Percentiles rank a stretch among this genome's conserved stretches.
phyloP scores from a whole-genome alignment of 2,888 invertebrate genomes.

The Brachylomia viminalis region DNA sequence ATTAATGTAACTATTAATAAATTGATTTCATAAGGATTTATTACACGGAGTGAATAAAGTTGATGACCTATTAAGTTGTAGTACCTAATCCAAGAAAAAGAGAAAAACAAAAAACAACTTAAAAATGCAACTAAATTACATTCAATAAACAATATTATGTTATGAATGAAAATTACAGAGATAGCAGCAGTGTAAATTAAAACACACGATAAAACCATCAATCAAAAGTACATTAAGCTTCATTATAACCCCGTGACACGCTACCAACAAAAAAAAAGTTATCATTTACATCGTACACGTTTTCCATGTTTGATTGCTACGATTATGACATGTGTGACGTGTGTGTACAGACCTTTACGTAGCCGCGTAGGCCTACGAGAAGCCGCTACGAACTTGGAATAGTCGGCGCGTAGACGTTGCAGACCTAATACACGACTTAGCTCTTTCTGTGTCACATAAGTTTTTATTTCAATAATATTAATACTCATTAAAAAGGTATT shows the following conservation, averaged over 20 bases:
- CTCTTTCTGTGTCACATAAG: constrained; percentile 31
- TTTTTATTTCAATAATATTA: not conserved
- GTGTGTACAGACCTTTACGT: constrained; percentile 66
- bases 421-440: constrained; percentile 54
- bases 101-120: not conserved
- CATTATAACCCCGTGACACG: constrained; percentile 18
- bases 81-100: not conserved
- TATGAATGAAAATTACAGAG: constrained; percentile 29
- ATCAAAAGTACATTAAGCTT: constrained; percentile 47
- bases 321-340: constrained; percentile 40
- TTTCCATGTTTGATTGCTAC: constrained; percentile 42
- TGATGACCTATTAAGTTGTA: not conserved
- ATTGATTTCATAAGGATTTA: constrained; percentile 8
- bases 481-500: constrained; percentile 36
- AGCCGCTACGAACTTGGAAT: constrained; percentile 60
- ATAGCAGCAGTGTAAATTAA: constrained; percentile 24
- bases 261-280: constrained; percentile 38
- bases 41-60: not conserved
- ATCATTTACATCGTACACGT: constrained; percentile 33
- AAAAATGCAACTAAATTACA: not conserved
- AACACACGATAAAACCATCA: constrained; percentile 23
- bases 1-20: not conserved
- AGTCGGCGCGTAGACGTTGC: constrained; percentile 72
- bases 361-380: constrained; percentile 58
- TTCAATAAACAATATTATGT: not conserved